Evolutionary conservation across 1,140 invertebrate genomes (phyloP).

Genomic region (Carposina sasakii): DNA sequence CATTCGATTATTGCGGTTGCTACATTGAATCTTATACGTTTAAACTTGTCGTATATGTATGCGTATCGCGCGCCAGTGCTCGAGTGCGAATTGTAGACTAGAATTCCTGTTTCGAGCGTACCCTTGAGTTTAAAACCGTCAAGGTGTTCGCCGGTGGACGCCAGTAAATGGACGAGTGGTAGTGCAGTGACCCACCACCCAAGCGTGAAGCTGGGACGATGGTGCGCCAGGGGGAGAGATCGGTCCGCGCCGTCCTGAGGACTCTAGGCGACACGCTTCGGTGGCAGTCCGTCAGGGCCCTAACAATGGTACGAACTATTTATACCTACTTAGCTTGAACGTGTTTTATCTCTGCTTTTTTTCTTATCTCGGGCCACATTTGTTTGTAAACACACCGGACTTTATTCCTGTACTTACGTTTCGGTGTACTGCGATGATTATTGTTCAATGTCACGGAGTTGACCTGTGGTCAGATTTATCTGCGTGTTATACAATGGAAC

Average conservation of each 20-base stretch:
- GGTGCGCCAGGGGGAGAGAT: slow-evolving; percentile 60
- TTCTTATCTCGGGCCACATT: no score
- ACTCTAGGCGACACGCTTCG: slow-evolving; percentile 57
- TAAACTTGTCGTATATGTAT: slow-evolving; percentile 2
- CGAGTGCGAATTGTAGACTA: no score
- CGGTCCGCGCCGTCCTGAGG: slow-evolving; percentile 51
- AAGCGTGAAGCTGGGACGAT: slow-evolving; percentile 59
- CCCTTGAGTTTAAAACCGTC: slow-evolving; percentile 36
- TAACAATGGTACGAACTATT: slow-evolving; percentile 57
- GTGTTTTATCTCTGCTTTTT: no score
- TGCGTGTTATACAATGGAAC: no score
- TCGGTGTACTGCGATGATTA: no score
- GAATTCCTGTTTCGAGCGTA: no score
- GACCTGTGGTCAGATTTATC: no score
- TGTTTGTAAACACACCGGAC: no score
- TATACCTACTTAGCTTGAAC: no score
- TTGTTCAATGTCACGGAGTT: no score
- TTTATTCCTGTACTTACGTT: no score
- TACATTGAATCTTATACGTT: slow-evolving; percentile 20
- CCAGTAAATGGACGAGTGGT: slow-evolving; percentile 25
- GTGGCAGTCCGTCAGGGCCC: slow-evolving; percentile 48
- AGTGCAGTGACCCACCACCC: slow-evolving; percentile 60
- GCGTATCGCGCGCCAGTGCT: no score
- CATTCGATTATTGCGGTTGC: slow-evolving; percentile 64
- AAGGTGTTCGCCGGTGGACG: slow-evolving; percentile 25